phyloP scores from a whole-genome alignment of 2,888 invertebrate genomes.

The Acleris cristana region DNA sequence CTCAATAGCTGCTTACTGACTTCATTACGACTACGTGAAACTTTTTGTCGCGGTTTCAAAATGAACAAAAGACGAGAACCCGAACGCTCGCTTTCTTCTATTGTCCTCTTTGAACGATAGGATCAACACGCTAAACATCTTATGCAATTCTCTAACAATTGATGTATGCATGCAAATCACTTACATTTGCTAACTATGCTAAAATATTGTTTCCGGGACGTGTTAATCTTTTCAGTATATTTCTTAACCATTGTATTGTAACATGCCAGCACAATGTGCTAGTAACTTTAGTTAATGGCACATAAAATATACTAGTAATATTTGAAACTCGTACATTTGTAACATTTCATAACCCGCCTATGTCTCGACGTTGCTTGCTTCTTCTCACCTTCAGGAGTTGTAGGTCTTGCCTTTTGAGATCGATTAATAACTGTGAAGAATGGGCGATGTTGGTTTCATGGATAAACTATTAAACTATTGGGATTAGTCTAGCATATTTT shows the following conservation, averaged over 20 bases:
- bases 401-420: too few species aligned
- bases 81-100: constrained; percentile 45
- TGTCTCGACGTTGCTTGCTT: too few species aligned
- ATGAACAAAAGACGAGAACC: constrained; percentile 28
- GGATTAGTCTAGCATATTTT: too few species aligned
- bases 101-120: constrained; percentile 43
- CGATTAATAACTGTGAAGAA: too few species aligned
- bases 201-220: constrained; percentile 15
- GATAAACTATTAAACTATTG: too few species aligned
- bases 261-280: too few species aligned
- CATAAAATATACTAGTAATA: too few species aligned
- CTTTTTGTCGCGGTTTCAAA: constrained; percentile 30
- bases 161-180: constrained; percentile 30
- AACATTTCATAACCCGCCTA: too few species aligned
- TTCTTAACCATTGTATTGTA: neutral
- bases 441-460: too few species aligned
- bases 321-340: too few species aligned
- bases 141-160: constrained; percentile 43
- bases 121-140: constrained; percentile 36
- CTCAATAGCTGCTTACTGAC: constrained; percentile 52
- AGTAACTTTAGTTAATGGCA: too few species aligned
- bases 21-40: constrained; percentile 35
- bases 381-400: too few species aligned
- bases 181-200: constrained; percentile 21
- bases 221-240: neutral